Conservation (phyloP, 2,888 invertebrate species). For the Melangyna quadrimaculata region DNA sequence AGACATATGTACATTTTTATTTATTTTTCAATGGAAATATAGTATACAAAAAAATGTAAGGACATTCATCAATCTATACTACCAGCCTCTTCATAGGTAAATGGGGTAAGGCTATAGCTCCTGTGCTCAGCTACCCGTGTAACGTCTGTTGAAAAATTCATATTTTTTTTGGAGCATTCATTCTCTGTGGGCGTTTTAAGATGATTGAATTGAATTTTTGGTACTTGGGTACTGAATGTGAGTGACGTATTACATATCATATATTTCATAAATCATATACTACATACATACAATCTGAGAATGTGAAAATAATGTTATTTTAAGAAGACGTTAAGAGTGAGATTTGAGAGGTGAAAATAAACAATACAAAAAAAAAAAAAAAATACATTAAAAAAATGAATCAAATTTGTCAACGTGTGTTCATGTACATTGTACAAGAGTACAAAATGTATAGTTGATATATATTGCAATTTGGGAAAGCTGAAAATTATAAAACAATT, state of each 20-base stretch:
- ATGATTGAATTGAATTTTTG: conserved; percentile 60
- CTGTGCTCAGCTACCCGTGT: not conserved
- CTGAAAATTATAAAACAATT: conserved; percentile 8
- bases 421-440: no score
- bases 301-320: conserved; percentile 59
- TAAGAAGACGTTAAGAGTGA: conserved; percentile 21
- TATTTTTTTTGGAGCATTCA: conserved; percentile 3
- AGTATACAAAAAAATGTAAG: not conserved
- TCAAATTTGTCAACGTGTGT: conserved; percentile 45
- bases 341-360: not conserved
- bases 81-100: conserved; percentile 11
- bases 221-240: conserved; percentile 21
- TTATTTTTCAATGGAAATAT: conserved; percentile 27
- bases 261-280: no score
- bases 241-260: conserved; percentile 63
- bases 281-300: no score
- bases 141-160: conserved; percentile 34
- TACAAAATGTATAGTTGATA: no score
- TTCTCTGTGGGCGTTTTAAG: conserved; percentile 32
- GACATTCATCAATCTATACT: conserved; percentile 43
- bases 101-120: not conserved
- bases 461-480: not conserved
- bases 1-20: not conserved
- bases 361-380: not conserved
- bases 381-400: conserved; percentile 43